These are phyloP conservation scores for Peromyscus eremicus DNA, from an alignment of 2,797 vertebrate species.

Conservation along the genomic window DNA sequence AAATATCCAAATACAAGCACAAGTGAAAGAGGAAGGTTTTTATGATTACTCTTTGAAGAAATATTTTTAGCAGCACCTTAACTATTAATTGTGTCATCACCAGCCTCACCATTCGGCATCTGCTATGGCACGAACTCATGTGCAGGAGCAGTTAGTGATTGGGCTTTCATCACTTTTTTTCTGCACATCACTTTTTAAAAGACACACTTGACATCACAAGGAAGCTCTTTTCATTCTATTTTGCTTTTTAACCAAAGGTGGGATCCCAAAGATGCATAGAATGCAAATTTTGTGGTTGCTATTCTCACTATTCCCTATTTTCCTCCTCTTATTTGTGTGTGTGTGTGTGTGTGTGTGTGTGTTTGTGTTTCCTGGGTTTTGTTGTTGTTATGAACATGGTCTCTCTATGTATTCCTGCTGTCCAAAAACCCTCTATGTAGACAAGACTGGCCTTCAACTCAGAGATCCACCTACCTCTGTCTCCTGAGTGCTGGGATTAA, in stretches of 20 bases:
- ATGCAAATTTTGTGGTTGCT: constrained; percentile 15
- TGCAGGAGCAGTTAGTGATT: background rate
- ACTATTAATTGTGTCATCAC: constrained; percentile 1
- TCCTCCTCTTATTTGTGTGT: background rate
- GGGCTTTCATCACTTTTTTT: constrained; percentile 4
- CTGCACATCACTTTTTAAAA: background rate
- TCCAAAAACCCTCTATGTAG: background rate
- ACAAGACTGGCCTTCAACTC: background rate
- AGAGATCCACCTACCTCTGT: background rate
- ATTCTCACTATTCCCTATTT: background rate
- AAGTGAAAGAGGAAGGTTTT: background rate
- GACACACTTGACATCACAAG: background rate
- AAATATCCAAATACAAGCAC: constrained; percentile 45
- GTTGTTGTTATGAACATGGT: background rate
- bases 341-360: no score
- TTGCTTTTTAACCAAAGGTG: constrained; percentile 34
- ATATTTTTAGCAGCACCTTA: background rate
- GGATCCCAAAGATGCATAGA: background rate
- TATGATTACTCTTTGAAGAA: constrained; percentile 22
- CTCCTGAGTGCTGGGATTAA: background rate
- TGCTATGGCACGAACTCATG: background rate
- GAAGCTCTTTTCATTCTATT: background rate
- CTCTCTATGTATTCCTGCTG: background rate
- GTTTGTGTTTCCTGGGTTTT: background rate
- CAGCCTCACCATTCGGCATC: background rate